Evolutionary conservation across 2,797 vertebrate genomes (phyloP).

Genomic region (Sylvilagus floridanus): DNA sequence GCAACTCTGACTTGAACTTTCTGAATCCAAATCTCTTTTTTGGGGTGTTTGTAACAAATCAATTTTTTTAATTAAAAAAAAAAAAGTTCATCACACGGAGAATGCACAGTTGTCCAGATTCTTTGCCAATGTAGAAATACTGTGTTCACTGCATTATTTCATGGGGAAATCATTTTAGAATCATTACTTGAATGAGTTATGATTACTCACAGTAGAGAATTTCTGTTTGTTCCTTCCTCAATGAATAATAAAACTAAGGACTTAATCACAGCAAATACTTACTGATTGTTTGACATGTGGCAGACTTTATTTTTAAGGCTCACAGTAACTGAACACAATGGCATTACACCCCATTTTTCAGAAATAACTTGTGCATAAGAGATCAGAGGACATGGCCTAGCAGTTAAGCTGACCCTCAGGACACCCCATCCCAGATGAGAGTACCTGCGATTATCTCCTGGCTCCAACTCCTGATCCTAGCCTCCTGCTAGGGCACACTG

Average conservation of each 20-base stretch:
- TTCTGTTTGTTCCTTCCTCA: background rate
- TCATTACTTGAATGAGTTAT: background rate
- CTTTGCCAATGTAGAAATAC: conserved; percentile 19
- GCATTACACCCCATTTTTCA: background rate
- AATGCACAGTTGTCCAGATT: background rate
- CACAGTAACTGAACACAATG: conserved; percentile 31
- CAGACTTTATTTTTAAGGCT: conserved; percentile 31
- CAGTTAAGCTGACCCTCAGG: too few species aligned
- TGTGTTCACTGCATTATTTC: background rate
- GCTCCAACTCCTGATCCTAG: too few species aligned
- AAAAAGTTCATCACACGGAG: conserved; percentile 40
- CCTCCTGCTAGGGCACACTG: too few species aligned
- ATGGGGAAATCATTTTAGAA: conserved; percentile 45
- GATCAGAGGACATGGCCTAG: background rate
- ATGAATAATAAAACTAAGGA: conserved; percentile 50
- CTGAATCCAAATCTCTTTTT: background rate
- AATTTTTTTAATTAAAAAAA: conserved; percentile 10
- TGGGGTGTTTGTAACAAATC: background rate
- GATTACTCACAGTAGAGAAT: conserved; percentile 33
- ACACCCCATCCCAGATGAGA: too few species aligned
- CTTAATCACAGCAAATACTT: conserved; percentile 5
- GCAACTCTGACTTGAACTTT: background rate
- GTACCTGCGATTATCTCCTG: too few species aligned
- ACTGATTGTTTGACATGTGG: background rate
- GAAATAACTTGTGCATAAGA: background rate